phyloP scores from a whole-genome alignment of 2,888 invertebrate species.

The Hirtodrosophila alboralis region DNA sequence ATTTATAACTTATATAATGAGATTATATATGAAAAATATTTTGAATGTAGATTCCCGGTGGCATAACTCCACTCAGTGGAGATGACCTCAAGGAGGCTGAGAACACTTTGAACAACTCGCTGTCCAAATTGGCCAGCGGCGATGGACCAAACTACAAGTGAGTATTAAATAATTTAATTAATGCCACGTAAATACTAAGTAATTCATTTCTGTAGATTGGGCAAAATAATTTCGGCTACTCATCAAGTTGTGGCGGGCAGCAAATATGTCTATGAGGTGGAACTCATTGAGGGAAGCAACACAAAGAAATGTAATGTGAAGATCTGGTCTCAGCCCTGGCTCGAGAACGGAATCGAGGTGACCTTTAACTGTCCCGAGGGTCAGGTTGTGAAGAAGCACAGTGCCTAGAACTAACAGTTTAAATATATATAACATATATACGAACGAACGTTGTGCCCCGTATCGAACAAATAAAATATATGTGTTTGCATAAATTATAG shows the following conservation, averaged over 20 bases:
- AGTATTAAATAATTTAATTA: background rate
- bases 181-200: background rate
- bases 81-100: conserved; percentile 34
- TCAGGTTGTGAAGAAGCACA: conserved; percentile 44
- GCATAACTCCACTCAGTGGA: conserved; percentile 25
- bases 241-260: conserved; percentile 52
- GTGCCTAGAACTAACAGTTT: conserved; percentile 17
- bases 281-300: conserved; percentile 43
- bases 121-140: conserved; percentile 38
- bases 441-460: background rate
- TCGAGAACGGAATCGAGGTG: conserved; percentile 48
- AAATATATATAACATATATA: too few species aligned
- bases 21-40: too few species aligned
- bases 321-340: conserved; percentile 59
- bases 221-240: conserved; percentile 55
- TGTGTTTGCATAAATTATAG: too few species aligned
- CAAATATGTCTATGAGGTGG: conserved; percentile 42
- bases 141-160: conserved; percentile 59
- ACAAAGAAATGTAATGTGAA: conserved; percentile 43
- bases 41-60: conserved; percentile 37
- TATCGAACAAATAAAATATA: conserved; percentile 5
- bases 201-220: conserved; percentile 21
- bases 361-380: conserved; percentile 53
- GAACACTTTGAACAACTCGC: conserved; percentile 15
- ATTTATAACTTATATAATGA: background rate